Conservation (phyloP, 2,797 vertebrate genomes). For the Coregonus ussuriensis region DNA sequence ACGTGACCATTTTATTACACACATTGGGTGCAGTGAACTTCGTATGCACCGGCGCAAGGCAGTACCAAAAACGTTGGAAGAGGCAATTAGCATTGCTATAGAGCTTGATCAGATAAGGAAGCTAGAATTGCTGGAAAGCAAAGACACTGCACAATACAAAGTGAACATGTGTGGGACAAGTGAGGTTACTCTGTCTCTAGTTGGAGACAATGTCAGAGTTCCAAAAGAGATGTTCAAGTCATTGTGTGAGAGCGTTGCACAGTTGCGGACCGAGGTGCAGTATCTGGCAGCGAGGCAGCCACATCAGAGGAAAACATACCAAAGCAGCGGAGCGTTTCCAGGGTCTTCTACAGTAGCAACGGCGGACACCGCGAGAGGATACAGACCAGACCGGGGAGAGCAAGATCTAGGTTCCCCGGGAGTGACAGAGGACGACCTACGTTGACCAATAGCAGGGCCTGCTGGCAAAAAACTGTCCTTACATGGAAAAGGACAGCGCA, state of each 20-base stretch:
- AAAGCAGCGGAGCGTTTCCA: too few relatives aligned
- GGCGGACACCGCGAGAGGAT: background rate
- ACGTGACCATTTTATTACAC: background rate
- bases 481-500: too few relatives aligned
- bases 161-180: background rate
- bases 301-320: background rate
- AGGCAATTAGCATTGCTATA: too few relatives aligned
- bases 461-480: too few relatives aligned
- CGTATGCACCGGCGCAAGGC: too few relatives aligned
- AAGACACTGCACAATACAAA: too few relatives aligned
- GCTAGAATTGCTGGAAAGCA: background rate
- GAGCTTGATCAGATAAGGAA: background rate
- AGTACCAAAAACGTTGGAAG: too few relatives aligned
- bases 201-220: background rate
- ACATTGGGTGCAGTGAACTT: too few relatives aligned
- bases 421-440: background rate
- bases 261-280: background rate
- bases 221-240: too few relatives aligned
- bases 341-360: background rate
- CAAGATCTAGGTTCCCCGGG: too few relatives aligned
- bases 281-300: background rate
- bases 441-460: too few relatives aligned
- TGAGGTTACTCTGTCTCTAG: background rate
- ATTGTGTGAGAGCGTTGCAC: background rate
- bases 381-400: background rate